These are phyloP conservation scores for Anolis carolinensis DNA, from an alignment of 2,113 vertebrate genomes.

Conservation along the genomic window DNA sequence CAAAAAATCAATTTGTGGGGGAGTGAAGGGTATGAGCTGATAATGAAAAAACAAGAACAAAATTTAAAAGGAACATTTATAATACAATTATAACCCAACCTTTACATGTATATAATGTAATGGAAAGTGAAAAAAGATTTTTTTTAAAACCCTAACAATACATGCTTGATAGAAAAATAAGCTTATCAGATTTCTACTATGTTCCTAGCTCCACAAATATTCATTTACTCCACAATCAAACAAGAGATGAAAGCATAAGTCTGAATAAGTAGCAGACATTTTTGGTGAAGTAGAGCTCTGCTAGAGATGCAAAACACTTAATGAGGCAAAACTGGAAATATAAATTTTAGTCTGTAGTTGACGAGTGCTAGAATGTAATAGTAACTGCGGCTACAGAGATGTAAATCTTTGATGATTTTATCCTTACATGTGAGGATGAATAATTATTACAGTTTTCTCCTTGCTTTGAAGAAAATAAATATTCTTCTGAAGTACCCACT, in stretches of 20 bases:
- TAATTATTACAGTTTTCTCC: no score
- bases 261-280: not conserved
- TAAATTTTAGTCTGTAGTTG: not conserved
- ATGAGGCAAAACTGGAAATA: not conserved
- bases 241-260: not conserved
- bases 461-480: no score
- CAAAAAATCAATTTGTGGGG: conserved; percentile 37
- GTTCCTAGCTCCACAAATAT: not conserved
- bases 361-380: not conserved
- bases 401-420: no score
- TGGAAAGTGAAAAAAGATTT: not conserved
- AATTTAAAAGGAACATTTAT: not conserved
- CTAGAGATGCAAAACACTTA: not conserved
- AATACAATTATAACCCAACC: not conserved
- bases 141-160: not conserved
- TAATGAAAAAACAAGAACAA: conserved; percentile 52
- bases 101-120: not conserved
- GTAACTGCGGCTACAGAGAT: not conserved
- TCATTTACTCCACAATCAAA: not conserved
- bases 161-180: not conserved
- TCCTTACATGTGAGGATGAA: no score
- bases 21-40: conserved; percentile 84
- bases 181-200: not conserved
- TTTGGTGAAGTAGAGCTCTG: not conserved
- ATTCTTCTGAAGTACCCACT: no score